phyloP scores from a whole-genome alignment of 35 echinoderm and acorn worm genomes.

The Heliocidaris tuberculata region DNA sequence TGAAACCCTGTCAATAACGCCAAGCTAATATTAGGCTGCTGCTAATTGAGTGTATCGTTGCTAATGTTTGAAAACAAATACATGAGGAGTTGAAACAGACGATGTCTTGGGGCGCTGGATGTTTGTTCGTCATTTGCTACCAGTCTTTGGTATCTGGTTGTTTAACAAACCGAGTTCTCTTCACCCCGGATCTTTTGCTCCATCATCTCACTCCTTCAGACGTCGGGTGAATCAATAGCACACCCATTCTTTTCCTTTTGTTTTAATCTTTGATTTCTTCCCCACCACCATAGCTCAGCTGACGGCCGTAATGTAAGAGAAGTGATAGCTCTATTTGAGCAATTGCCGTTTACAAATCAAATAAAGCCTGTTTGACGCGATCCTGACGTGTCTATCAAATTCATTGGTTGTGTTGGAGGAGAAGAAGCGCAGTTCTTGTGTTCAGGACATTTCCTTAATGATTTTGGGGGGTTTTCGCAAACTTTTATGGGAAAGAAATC shows the following conservation, averaged over 20 bases:
- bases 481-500: neutral
- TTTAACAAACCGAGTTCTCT: neutral
- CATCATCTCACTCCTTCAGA: neutral
- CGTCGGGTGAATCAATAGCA: conserved; percentile 31
- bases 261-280: conserved; percentile 52
- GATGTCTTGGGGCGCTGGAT: conserved; percentile 20
- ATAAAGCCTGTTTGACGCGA: conserved; percentile 35
- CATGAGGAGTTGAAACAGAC: conserved; percentile 40
- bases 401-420: neutral
- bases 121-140: conserved; percentile 35
- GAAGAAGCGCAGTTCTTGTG: neutral
- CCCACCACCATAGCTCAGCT: conserved; percentile 30
- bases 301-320: conserved; percentile 32
- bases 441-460: neutral
- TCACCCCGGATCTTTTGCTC: neutral
- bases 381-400: conserved; percentile 26
- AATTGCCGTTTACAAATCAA: conserved; percentile 43
- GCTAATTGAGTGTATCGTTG: conserved; percentile 54
- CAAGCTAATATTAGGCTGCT: conserved; percentile 42
- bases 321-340: conserved; percentile 48
- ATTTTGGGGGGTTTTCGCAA: neutral
- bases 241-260: conserved; percentile 1
- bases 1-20: conserved; percentile 1
- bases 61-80: conserved; percentile 52
- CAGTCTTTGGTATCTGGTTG: neutral